Conservation (phyloP, 2,113 vertebrate genomes). For the Microcebus murinus region DNA sequence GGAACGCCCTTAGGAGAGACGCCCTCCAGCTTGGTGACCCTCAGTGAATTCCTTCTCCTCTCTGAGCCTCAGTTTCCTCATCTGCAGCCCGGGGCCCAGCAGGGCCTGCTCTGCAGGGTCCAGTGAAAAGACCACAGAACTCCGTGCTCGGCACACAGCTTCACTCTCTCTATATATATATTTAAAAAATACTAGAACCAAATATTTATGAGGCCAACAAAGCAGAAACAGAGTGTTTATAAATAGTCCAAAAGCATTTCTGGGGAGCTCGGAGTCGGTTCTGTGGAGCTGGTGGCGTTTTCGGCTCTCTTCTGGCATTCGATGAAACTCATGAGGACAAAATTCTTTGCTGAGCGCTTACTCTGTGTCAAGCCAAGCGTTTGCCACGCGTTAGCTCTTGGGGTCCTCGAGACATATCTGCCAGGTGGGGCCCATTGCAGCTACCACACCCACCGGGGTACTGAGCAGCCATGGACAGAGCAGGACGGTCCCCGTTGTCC, state of each 20-base stretch:
- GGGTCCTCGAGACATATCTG: neutral
- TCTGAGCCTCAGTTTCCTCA: neutral
- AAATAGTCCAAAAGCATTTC: neutral
- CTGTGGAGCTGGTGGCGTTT: neutral
- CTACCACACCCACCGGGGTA: accelerated
- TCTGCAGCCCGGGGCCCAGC: accelerated
- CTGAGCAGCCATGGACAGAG: neutral
- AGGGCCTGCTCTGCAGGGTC: neutral
- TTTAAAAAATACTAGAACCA: neutral
- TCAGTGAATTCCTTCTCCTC: accelerated
- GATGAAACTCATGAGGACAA: neutral
- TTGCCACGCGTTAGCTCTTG: accelerated
- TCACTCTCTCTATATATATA: too few relatives aligned
- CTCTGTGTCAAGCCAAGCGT: accelerated
- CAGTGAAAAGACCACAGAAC: accelerated
- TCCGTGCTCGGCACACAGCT: neutral
- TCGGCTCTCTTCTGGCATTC: neutral
- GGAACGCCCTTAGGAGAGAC: accelerated
- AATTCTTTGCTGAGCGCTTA: accelerated
- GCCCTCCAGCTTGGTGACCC: neutral
- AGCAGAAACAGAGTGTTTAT: neutral
- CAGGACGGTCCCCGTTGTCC: accelerated
- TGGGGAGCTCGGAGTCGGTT: neutral
- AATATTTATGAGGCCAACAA: neutral
- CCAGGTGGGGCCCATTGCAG: accelerated